These are phyloP conservation scores for Entomobrya multifasciata DNA, from an alignment of 2,888 invertebrate species.

Conservation along the genomic window DNA sequence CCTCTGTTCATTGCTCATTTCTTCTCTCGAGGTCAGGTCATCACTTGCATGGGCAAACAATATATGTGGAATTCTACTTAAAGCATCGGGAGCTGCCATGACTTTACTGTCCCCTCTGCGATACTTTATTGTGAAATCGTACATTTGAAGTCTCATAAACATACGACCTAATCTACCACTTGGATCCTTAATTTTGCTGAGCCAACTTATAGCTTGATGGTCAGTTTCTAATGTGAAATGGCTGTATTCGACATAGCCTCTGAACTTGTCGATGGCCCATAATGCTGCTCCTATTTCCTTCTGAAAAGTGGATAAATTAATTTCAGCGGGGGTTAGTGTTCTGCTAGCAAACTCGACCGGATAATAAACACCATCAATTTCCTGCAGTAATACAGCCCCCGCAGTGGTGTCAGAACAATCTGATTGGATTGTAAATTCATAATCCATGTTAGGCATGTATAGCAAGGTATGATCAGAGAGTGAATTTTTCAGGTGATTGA, in stretches of 20 bases:
- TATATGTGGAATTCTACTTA: conserved; percentile 8
- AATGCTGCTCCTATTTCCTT: conserved; percentile 77
- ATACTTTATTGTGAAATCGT: conserved; percentile 68
- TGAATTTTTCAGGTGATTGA: conserved; percentile 35
- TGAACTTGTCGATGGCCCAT: too few relatives aligned
- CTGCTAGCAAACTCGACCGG: conserved; percentile 79
- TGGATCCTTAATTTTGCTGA: conserved; percentile 69
- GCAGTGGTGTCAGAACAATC: too few relatives aligned
- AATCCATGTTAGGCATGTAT: conserved; percentile 76
- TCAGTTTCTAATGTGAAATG: conserved; percentile 78
- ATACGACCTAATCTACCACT: conserved; percentile 72
- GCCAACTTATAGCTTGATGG: conserved; percentile 74
- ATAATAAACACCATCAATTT: too few relatives aligned
- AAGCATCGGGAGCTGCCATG: conserved; percentile 54
- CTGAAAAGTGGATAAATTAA: conserved; percentile 70
- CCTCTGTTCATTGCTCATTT: too few relatives aligned
- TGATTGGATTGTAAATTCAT: conserved; percentile 76
- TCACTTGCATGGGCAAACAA: not conserved
- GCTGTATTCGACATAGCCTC: conserved; percentile 75
- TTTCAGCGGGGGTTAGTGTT: conserved; percentile 72
- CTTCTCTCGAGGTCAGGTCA: too few relatives aligned
- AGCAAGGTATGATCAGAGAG: conserved; percentile 74
- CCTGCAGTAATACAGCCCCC: too few relatives aligned
- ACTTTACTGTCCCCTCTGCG: conserved; percentile 19
- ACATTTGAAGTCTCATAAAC: conserved; percentile 71